Evolutionary conservation across 2,888 invertebrate species (phyloP), one percentile per base, ranked within the genome.

Genomic region (Erebia epiphron): DNA sequence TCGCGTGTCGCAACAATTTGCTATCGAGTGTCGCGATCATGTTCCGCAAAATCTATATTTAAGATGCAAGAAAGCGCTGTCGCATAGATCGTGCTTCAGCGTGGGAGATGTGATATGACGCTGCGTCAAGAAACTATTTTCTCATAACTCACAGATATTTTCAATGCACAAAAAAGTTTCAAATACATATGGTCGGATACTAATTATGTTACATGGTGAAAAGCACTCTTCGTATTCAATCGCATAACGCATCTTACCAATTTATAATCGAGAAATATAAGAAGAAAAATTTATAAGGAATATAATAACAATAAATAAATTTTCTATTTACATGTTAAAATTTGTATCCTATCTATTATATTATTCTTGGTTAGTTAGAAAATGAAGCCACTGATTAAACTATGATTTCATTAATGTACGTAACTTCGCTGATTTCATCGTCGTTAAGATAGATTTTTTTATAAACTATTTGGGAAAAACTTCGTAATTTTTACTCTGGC

Each of bases 251-350:
- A 85, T 86, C 86, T 90, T 90, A 92, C 83, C 85, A 84, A 86
- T 91, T 90, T 89, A 89, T 86, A 91, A 89, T 92, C 86, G 88
- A 91, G 89, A 91, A 92, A 88, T 89, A 89, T 87, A 84, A 90
- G 91, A 91, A 89, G 90, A 90, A 90, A 89, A 86, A 82, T 86
- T 87, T 88, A 87, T 88, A 89, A 88, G 89, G 91, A 90, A 91
- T 91, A 92, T 91, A 62, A 89, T 89, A 93, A 93, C 91, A 91
- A 87, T 88, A 92, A 93, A 93, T 93, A 92, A 92, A 91, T 90
- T 92, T 89, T 92, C 67, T 93, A 93, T 92, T 90, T 92, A 93
- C 92, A 93, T 86, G 11, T 88, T 84, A 88, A 90, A 87, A 85
- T 80, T 87, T 89, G 90, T 89, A 88, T 89, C 91, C 92, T 91